These are phyloP conservation scores for Pachliopta kotzebuea DNA, from an alignment of 2,888 invertebrate species.

Conservation along the genomic window DNA sequence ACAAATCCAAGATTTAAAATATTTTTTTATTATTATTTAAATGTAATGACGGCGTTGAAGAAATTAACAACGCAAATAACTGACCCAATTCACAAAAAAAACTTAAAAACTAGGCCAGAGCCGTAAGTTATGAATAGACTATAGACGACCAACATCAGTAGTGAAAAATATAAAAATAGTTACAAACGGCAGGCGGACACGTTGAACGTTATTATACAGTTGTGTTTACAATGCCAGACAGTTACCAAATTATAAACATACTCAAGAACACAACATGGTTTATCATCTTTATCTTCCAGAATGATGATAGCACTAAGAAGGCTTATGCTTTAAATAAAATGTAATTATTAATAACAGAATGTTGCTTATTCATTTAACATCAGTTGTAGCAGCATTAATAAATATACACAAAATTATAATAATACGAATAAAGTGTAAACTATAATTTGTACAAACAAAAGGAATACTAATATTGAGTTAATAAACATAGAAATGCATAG, in stretches of 20 bases:
- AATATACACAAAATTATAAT: not conserved
- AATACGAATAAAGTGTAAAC: not conserved
- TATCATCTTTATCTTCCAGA: too few species aligned
- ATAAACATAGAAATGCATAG: not conserved
- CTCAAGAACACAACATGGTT: not conserved
- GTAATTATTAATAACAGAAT: too few species aligned
- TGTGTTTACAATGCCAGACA: not conserved
- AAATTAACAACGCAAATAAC: too few species aligned
- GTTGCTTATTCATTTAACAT: not conserved
- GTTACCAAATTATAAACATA: slow-evolving; percentile 13
- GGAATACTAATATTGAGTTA: not conserved
- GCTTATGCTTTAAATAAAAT: not conserved
- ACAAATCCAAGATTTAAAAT: too few species aligned
- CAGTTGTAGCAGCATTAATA: not conserved
- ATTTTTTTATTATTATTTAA: too few species aligned
- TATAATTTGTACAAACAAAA: not conserved
- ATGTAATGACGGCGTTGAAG: too few species aligned
- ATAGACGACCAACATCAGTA: not conserved
- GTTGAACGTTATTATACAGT: not conserved
- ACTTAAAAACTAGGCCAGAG: not conserved
- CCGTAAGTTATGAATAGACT: not conserved
- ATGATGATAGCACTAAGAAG: not conserved
- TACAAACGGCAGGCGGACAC: not conserved
- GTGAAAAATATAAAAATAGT: slow-evolving; percentile 15
- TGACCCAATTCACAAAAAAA: too few species aligned